Base-by-base conservation (phyloP, 2,888 invertebrate genomes). In the Vesta saturnalis region DNA sequence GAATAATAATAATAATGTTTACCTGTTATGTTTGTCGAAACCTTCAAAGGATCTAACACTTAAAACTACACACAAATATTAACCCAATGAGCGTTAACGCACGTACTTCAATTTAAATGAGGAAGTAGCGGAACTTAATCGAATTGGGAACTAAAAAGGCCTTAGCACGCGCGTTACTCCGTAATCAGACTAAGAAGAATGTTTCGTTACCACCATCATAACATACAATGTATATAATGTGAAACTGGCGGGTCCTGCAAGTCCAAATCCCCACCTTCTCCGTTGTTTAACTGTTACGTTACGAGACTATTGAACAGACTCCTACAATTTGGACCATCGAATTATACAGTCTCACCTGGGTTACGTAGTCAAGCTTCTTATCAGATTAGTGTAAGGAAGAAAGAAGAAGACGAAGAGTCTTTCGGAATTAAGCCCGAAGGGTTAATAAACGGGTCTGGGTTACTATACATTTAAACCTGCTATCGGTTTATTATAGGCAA, bases 291-390 rank as follows among this genome's bases (percentile, higher is more conserved):
- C 39, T 39, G 39, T 56, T 12, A 21, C 22, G 19, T 43, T 57
- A 21, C 43, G 43, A 56, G 56, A 57, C 62, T 62, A 64, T 61
- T 57, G 58, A 60, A 65, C 69, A 69, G 69, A 69, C 69, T 69
- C 69, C 69, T 61, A 69, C 69, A 65, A 61, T 57, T 43, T 55
- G 64, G 69, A 61, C 69, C 69, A 62, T 58, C 46, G 16, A 61
- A 16, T 52, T 57, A 39, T 23, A 23, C 39, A 39, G 39, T 10
- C n/a, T 39, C 60, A 64, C 64, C 60, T 67, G 63, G 15, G 12
- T 8, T 21, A 39, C 56, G n/a, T n/a, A n/a, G n/a, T 55, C 16
- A 10, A 43, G 5, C 64, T 23, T n/a, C 63, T 59, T 59, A 59
- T 59, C 64, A 56, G 35, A 23, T 52, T 52, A 19, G 14, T 5